phyloP scores from a whole-genome alignment of 2,797 vertebrate genomes.

The Microcaecilia unicolor region DNA sequence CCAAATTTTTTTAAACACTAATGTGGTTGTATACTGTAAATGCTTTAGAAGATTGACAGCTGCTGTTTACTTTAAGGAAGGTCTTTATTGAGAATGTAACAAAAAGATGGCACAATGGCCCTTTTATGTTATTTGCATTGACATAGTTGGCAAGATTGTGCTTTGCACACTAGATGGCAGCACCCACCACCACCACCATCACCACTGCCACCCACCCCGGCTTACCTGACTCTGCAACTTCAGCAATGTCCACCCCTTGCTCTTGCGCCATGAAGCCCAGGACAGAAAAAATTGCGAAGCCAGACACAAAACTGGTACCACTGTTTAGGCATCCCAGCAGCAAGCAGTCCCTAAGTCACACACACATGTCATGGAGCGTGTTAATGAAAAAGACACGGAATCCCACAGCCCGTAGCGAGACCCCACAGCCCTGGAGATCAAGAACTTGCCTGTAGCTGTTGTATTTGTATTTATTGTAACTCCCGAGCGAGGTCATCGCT shows the following conservation, averaged over 20 bases:
- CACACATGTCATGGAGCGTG: slow-evolving; percentile 95
- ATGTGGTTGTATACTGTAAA: no score
- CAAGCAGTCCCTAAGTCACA: slow-evolving; percentile 99
- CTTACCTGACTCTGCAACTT: slow-evolving; percentile 99
- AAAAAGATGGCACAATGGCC: no score
- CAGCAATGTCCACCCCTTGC: slow-evolving; percentile 99
- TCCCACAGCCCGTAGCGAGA: slow-evolving; percentile 72
- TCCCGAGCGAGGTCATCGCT: slow-evolving; percentile 96
- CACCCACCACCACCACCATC: slow-evolving; percentile 91
- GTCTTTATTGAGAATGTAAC: no score
- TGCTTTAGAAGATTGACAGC: no score
- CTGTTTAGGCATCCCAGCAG: slow-evolving; percentile 99
- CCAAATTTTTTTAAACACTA: no score
- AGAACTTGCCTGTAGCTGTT: slow-evolving; percentile 95
- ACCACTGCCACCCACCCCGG: slow-evolving; percentile 79
- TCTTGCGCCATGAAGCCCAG: slow-evolving; percentile 99
- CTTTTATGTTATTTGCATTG: no score
- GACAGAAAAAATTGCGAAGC: slow-evolving; percentile 99
- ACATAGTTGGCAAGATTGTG: slow-evolving; percentile 54
- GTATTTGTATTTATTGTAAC: slow-evolving; percentile 99
- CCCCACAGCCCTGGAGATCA: slow-evolving; percentile 49
- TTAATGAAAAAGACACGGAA: slow-evolving; percentile 85
- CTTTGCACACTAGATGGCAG: slow-evolving; percentile 77
- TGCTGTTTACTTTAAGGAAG: no score
- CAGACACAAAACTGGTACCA: slow-evolving; percentile 99